phyloP scores from a whole-genome alignment of 2,113 vertebrate genomes.

The Ochotona princeps region DNA sequence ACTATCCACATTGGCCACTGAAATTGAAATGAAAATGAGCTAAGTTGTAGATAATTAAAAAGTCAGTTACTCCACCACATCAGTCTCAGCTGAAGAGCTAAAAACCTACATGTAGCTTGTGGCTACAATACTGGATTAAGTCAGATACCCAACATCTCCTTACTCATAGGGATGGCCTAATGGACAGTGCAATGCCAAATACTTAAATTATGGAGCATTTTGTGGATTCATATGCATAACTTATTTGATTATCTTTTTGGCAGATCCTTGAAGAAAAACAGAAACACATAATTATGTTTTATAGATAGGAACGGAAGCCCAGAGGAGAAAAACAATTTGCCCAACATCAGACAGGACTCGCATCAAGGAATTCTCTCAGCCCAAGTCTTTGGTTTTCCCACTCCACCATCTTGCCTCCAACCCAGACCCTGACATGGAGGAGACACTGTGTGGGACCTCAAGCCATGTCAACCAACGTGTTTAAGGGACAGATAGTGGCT shows the following conservation, averaged over 20 bases:
- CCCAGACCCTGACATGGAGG: neutral
- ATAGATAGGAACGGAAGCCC: neutral
- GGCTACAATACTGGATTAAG: neutral
- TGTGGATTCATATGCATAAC: neutral
- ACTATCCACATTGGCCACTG: neutral
- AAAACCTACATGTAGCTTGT: neutral
- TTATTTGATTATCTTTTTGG: neutral
- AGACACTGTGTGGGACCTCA: neutral
- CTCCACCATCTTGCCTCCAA: neutral
- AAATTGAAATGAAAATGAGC: constrained; percentile 27
- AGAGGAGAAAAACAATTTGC: neutral
- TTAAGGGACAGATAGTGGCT: neutral
- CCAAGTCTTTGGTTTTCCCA: neutral
- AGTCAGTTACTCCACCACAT: neutral
- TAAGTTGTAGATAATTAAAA: constrained; percentile 26
- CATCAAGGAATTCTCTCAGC: neutral
- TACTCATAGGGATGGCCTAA: neutral
- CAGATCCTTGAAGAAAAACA: neutral
- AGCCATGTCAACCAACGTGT: neutral
- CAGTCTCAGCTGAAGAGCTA: neutral
- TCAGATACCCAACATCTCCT: neutral
- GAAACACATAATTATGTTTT: neutral
- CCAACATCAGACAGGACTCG: neutral
- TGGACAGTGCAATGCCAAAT: neutral
- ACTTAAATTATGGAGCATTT: neutral